These are phyloP conservation scores for Anoplolepis gracilipes DNA, from an alignment of 1,140 invertebrate genomes.

Conservation along the genomic window DNA sequence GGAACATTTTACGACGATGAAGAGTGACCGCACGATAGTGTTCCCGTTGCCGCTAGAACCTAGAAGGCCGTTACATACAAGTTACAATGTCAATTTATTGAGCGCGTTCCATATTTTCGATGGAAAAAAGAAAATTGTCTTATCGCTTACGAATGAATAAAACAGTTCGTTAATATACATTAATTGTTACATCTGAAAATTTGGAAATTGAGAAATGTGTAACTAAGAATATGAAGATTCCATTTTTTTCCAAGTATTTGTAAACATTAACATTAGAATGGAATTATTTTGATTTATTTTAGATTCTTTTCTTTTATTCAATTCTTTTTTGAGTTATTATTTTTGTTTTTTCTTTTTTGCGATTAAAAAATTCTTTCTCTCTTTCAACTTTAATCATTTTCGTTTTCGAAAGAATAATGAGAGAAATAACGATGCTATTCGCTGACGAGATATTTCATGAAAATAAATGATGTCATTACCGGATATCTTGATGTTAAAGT, in stretches of 20 bases:
- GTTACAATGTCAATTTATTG: background rate
- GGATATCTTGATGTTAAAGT: background rate
- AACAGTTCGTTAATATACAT: background rate
- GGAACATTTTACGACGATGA: conserved; percentile 34
- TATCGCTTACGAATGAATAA: background rate
- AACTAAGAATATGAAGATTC: background rate
- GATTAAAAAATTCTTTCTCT: too few relatives aligned
- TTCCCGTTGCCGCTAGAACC: background rate
- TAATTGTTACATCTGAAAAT: background rate
- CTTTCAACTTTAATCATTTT: too few relatives aligned
- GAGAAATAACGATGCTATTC: background rate
- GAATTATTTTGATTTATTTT: too few relatives aligned
- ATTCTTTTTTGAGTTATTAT: too few relatives aligned
- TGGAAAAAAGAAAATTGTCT: background rate
- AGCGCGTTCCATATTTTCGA: background rate
- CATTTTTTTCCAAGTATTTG: too few relatives aligned
- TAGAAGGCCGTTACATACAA: background rate
- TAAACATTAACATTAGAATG: too few relatives aligned
- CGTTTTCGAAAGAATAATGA: too few relatives aligned
- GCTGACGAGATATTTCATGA: background rate
- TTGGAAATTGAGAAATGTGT: background rate
- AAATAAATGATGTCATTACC: too few relatives aligned
- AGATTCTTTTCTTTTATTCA: too few relatives aligned
- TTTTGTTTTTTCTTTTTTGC: too few relatives aligned
- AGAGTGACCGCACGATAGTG: background rate